Percentiles rank a stretch among this genome's conserved stretches.
Evolutionary conservation across 2,888 invertebrate species (phyloP).

Genomic region (Drosophila picticornis): DNA sequence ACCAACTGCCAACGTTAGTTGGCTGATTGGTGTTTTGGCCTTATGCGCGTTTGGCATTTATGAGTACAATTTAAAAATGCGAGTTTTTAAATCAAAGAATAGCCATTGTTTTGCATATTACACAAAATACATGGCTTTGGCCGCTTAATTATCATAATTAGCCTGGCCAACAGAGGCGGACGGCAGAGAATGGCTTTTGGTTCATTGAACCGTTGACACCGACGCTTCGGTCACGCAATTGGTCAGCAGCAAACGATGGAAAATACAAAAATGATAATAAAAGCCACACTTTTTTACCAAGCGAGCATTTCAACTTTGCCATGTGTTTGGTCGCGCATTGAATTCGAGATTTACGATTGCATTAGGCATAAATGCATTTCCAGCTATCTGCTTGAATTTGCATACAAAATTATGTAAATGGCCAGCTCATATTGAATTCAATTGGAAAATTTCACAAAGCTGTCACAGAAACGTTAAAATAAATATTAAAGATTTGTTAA

Average conservation of each 20-base stretch:
- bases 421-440: neutral
- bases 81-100: conserved; percentile 43
- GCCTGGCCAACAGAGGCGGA: conserved; percentile 25
- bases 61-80: conserved; percentile 17
- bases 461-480: neutral
- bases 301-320: neutral
- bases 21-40: neutral
- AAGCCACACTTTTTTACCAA: conserved; percentile 8
- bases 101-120: conserved; percentile 62
- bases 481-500: neutral
- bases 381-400: neutral
- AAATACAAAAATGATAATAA: conserved; percentile 32
- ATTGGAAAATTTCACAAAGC: neutral
- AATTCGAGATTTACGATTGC: neutral
- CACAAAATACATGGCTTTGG: conserved; percentile 29
- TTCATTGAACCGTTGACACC: conserved; percentile 66
- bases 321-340: neutral
- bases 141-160: conserved; percentile 72
- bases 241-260: conserved; percentile 29
- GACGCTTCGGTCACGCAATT: conserved; percentile 61
- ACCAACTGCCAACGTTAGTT: neutral
- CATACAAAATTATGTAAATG: neutral
- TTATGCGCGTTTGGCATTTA: conserved; percentile 8
- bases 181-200: conserved; percentile 25
- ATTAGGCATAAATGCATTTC: neutral